Evolutionary conservation across 2,113 vertebrate genomes (phyloP).

Genomic region (Apodemus speciosus): DNA sequence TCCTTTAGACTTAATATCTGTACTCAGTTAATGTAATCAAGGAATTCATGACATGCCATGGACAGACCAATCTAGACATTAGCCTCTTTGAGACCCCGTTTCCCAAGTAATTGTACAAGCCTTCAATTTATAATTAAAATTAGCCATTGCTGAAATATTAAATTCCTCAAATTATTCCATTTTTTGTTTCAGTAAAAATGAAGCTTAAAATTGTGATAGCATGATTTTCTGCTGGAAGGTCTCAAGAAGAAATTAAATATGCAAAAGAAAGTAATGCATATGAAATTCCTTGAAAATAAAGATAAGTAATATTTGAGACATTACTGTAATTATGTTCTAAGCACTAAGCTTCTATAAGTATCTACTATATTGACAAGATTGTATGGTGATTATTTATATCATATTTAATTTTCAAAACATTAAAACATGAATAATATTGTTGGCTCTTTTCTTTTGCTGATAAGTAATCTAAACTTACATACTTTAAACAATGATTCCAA

Average conservation of each 20-base stretch:
- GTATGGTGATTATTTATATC: neutral
- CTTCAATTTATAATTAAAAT: neutral
- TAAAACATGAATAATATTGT: neutral
- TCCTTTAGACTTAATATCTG: neutral
- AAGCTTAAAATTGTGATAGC: neutral
- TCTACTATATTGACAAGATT: neutral
- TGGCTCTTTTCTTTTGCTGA: conserved; percentile 27
- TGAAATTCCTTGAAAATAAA: neutral
- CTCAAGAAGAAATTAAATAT: conserved; percentile 7
- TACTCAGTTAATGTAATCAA: neutral
- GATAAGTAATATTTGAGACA: neutral
- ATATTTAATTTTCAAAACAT: conserved; percentile 28
- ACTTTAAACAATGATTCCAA: conserved; percentile 29
- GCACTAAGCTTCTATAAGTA: conserved; percentile 1
- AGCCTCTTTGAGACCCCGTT: neutral
- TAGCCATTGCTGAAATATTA: neutral
- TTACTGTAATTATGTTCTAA: conserved; percentile 12
- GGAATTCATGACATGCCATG: neutral
- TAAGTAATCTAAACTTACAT: conserved; percentile 6
- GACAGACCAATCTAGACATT: neutral
- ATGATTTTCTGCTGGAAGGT: neutral
- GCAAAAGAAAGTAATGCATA: neutral
- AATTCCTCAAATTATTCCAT: neutral
- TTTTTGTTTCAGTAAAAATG: conserved; percentile 27
- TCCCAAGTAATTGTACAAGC: neutral